Base-by-base conservation (phyloP, 2,888 invertebrate genomes). In the Latrodectus hesperus region DNA sequence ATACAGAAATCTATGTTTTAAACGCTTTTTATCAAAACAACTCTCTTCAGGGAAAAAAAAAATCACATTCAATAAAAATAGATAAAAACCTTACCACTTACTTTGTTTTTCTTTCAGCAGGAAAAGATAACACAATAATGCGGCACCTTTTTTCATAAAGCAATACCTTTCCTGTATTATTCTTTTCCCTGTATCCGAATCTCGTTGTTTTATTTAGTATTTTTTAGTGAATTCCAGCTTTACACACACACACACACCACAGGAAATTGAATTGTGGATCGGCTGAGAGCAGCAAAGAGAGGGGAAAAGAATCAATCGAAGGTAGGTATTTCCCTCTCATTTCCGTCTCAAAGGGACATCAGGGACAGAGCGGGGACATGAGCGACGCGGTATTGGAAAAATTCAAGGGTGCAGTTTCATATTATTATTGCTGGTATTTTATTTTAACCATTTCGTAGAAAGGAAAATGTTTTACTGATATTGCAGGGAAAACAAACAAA, bases 251-350 rank as follows among this genome's bases (percentile, higher is more conserved):
- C 71, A 67, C 73, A 53, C 49, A 51, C 16, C n/a, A 52, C 85
- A 85, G 85, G 85, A 85, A 85, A 85, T 85, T 85, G 85, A 85
- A 85, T 85, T 85, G 85, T 68, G 75, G 65, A 64, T 38, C 55
- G 75, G 64, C 38, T 38, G 38, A 38, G 38, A 38, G 38, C 6
- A 38, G 38, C 38, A 38, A 38, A 75, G 55, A 52, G 74, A 60
- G 38, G 49, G 60, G 64, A 68, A 68, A 78, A 49, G 52, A 68
- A 77, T 55, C 67, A 17, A 49, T 38, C 67, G 73, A 84, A 84
- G 84, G 84, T 84, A 73, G 78, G 84, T 71, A 67, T 84, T 78
- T 84, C 78, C 72, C 38, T 73, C 78, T 84, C 84, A 84, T 84
- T 84, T 84, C 84, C 84, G 55, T 84, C 84, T 84, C 73, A 79